A percentile compares a stretch with the other conserved stretches of the same genome.
Conservation (phyloP, 2,888 invertebrate species). For the Drosophila lutescens region DNA sequence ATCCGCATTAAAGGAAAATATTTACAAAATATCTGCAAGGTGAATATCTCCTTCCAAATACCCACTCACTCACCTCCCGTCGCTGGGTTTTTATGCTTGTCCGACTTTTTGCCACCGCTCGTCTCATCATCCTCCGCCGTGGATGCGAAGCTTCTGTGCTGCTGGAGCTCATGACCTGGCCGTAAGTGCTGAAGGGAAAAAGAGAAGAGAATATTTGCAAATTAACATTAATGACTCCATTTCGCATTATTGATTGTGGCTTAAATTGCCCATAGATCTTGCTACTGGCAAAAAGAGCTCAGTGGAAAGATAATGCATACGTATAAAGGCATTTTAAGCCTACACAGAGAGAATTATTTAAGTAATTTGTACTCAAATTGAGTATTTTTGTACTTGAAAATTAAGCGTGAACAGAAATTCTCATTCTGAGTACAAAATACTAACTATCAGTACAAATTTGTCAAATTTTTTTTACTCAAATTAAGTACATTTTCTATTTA, state of each 20-base stretch:
- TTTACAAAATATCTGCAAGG: slow-evolving; percentile 44
- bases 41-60: slow-evolving; percentile 1
- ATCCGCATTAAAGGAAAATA: slow-evolving; percentile 55
- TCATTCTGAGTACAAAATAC: too few species aligned
- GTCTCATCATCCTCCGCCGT: slow-evolving; percentile 54
- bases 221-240: slow-evolving; percentile 65
- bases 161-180: slow-evolving; percentile 42
- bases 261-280: slow-evolving; percentile 56
- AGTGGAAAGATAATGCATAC: slow-evolving; percentile 22
- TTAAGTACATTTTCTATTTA: too few species aligned
- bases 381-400: too few species aligned
- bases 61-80: slow-evolving; percentile 54
- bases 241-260: slow-evolving; percentile 65
- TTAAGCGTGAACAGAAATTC: too few species aligned
- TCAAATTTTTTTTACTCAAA: too few species aligned
- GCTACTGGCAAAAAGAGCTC: slow-evolving; percentile 32
- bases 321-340: slow-evolving; percentile 18
- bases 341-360: too few species aligned
- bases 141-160: slow-evolving; percentile 64
- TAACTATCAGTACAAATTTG: too few species aligned
- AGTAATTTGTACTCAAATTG: too few species aligned
- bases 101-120: slow-evolving; percentile 36
- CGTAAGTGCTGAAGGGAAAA: slow-evolving; percentile 43
- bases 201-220: slow-evolving; percentile 45
- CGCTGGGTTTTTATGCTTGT: slow-evolving; percentile 56